Conservation (phyloP, 2,797 vertebrate genomes). For the Pygocentrus nattereri region DNA sequence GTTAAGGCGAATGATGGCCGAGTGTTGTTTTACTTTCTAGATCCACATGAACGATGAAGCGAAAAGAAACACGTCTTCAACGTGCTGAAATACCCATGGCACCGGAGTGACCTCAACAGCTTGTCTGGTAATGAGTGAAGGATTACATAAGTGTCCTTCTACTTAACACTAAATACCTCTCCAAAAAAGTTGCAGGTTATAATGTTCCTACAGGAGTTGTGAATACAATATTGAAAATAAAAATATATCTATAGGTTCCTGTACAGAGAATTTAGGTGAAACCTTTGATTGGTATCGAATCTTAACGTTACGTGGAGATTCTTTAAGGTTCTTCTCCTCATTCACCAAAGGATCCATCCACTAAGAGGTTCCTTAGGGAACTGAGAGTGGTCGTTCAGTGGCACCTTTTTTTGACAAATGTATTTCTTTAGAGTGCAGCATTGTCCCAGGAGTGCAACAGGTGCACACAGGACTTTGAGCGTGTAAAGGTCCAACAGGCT, state of each 20-base stretch:
- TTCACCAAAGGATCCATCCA: neutral
- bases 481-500: constrained; percentile 33
- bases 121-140: neutral
- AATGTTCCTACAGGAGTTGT: neutral
- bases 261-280: too few relatives aligned
- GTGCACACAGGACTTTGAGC: constrained; percentile 10
- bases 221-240: too few relatives aligned
- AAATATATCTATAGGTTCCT: too few relatives aligned
- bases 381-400: neutral
- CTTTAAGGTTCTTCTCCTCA: neutral
- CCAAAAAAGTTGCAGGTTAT: neutral
- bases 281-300: neutral
- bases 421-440: neutral
- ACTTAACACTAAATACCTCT: neutral
- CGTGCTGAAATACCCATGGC: too few relatives aligned
- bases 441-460: neutral
- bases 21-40: neutral
- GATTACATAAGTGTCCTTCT: constrained; percentile 15
- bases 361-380: neutral
- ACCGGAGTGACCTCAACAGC: neutral
- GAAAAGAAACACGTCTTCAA: neutral
- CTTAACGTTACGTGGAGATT: neutral
- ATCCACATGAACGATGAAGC: neutral
- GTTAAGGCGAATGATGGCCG: neutral
- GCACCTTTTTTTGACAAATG: too few relatives aligned